Evolutionary conservation across 2,888 invertebrate genomes (phyloP).

Genomic region (Choreutis nemorana): DNA sequence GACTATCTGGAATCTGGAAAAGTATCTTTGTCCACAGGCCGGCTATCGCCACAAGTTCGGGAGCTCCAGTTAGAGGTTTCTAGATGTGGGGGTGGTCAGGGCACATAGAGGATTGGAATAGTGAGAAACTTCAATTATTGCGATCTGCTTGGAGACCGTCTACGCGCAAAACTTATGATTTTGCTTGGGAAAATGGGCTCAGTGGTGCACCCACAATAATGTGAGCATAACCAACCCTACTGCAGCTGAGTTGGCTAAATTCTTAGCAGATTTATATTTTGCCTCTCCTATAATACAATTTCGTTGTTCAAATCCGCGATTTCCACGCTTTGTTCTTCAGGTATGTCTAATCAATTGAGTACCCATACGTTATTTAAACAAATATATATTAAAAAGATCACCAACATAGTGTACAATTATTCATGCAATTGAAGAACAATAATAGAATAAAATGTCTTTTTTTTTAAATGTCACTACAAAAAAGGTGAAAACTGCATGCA

Average conservation of each 20-base stretch:
- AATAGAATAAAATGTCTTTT: too few species aligned
- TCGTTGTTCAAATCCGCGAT: too few species aligned
- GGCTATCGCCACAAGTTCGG: conserved; percentile 6
- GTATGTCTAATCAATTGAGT: conserved; percentile 3
- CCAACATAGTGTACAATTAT: too few species aligned
- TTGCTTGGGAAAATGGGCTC: conserved; percentile 14
- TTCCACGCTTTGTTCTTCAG: conserved; percentile 5
- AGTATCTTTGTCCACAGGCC: neutral
- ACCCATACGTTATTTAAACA: neutral
- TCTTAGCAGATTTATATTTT: conserved; percentile 10
- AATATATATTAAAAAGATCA: too few species aligned
- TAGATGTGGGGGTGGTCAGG: conserved; percentile 15
- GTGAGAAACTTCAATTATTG: conserved; percentile 8
- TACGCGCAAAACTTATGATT: conserved; percentile 11
- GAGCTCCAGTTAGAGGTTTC: conserved; percentile 14
- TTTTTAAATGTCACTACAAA: too few species aligned
- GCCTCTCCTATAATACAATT: conserved; percentile 6
- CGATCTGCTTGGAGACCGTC: conserved; percentile 11
- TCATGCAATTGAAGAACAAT: too few species aligned
- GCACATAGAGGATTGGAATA: conserved; percentile 1
- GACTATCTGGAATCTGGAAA: conserved; percentile 1
- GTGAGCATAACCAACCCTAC: conserved; percentile 6
- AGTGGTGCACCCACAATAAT: conserved; percentile 9
- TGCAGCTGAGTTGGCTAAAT: conserved; percentile 8
- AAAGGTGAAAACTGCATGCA: too few species aligned